Evolutionary conservation across 2,888 invertebrate genomes (phyloP).

Genomic region (Drosophila ezoana): DNA sequence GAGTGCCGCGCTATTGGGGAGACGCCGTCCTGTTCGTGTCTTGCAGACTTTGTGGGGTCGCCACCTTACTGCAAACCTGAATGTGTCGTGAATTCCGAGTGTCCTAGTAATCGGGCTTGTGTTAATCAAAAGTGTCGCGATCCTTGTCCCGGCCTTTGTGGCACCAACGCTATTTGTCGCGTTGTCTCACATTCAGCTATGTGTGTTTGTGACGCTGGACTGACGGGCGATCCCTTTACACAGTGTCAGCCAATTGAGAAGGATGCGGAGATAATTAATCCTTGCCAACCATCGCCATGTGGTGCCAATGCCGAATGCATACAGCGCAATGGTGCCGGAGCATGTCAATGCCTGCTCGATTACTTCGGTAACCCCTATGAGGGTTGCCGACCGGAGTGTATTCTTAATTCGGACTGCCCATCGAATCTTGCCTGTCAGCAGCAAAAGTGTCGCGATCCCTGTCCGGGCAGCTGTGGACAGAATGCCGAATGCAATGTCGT

Average conservation of each 20-base stretch:
- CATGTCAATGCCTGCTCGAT: constrained; percentile 89
- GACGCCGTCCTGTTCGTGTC: constrained; percentile 90
- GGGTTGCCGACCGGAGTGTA: constrained; percentile 91
- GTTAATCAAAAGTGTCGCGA: constrained; percentile 90
- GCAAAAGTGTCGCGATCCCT: constrained; percentile 91
- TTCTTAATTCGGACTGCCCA: constrained; percentile 89
- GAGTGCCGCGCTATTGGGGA: constrained; percentile 88
- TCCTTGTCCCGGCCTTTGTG: constrained; percentile 90
- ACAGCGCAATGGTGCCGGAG: constrained; percentile 89
- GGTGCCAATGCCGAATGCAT: constrained; percentile 90
- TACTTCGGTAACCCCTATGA: constrained; percentile 92
- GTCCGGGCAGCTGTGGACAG: constrained; percentile 90
- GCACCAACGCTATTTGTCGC: constrained; percentile 89
- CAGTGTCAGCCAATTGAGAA: constrained; percentile 86
- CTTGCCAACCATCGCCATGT: constrained; percentile 90
- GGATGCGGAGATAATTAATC: constrained; percentile 86
- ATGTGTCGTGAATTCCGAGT: constrained; percentile 90
- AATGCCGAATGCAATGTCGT: constrained; percentile 90
- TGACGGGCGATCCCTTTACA: constrained; percentile 90
- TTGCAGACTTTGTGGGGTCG: constrained; percentile 89
- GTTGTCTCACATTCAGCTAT: constrained; percentile 91
- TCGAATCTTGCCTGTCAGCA: constrained; percentile 90
- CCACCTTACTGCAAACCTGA: constrained; percentile 91
- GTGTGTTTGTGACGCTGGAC: constrained; percentile 88
- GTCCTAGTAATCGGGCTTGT: constrained; percentile 89